Conservation (phyloP, 1,140 invertebrate species). For the Leptinotarsa undecemlineata region DNA sequence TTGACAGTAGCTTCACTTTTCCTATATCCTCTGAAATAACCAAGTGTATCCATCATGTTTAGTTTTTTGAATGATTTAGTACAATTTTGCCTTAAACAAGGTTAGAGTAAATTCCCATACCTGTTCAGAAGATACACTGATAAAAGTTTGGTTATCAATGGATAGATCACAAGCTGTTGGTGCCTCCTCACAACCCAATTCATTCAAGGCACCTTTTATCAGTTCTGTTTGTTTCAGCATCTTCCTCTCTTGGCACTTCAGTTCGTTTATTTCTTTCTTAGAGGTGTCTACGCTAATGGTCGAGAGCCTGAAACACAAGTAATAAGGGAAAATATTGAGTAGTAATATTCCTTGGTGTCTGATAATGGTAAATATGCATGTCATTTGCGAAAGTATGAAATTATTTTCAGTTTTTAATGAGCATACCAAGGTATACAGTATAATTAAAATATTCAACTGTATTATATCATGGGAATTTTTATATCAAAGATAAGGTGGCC, state of each 20-base stretch:
- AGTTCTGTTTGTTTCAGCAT: slow-evolving; percentile 78
- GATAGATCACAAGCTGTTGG: slow-evolving; percentile 81
- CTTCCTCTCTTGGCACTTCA: slow-evolving; percentile 80
- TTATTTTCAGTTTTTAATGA: background rate
- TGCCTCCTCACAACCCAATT: slow-evolving; percentile 82
- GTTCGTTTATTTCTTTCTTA: slow-evolving; percentile 59
- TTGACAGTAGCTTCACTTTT: no score
- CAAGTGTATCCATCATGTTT: no score
- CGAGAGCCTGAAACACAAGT: slow-evolving; percentile 37
- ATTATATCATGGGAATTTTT: no score
- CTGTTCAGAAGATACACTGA: slow-evolving; percentile 49
- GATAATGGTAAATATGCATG: no score
- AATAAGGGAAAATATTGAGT: background rate
- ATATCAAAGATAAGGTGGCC: no score
- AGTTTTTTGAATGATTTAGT: no score
- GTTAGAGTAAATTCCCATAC: slow-evolving; percentile 33
- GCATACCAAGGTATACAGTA: background rate
- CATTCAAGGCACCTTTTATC: slow-evolving; percentile 79
- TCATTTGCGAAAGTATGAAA: no score
- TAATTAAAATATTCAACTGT: background rate
- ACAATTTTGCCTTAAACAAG: no score
- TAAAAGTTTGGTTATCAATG: slow-evolving; percentile 60
- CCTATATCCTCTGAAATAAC: no score
- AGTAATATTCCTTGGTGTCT: no score
- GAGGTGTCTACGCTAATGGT: slow-evolving; percentile 41